Evolutionary conservation across 2,797 vertebrate species (phyloP), one percentile per base, ranked within the genome.

Genomic region (Taenioides sp.): DNA sequence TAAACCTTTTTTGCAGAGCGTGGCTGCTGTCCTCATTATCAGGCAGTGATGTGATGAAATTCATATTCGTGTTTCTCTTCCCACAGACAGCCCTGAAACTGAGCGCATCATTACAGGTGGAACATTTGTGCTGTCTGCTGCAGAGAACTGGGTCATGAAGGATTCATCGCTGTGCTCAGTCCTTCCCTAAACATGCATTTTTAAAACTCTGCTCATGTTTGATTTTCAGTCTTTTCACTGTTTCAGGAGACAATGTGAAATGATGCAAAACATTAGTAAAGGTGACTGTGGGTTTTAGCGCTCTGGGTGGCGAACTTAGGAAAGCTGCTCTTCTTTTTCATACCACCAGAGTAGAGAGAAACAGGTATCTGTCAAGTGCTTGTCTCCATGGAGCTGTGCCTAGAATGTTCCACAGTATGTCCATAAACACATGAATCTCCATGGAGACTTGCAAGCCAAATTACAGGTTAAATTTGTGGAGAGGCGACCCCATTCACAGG

Each of bases 41-140:
- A 3, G 16, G 34, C 34, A 69, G 62, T 40, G 14, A 14, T 3
- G 59, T 49, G 75, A 61, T 6, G 18, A 58, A n/a, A 72, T 69
- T 31, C 63, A 20, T 52, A 55, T 57, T 67, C 40, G 20, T 20
- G 27, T 40, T 72, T 54, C 1, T 16, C 61, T 47, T 78, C 80
- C 52, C 68, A 55, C 52, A 57, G 57, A 31, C 25, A 37, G n/a
- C 34, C 54, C 23, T 54, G 49, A 55, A 37, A 27, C n/a, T 65
- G 49, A 69, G 47, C 69, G n/a, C n/a, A 54, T 62, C 52, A 25
- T 43, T 77, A 67, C 60, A 81, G 60, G 77, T 73, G 70, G 64
- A 59, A 31, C 27, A 18, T 47, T 66, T 67, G 54, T 40, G 10
- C 37, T 16, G 17, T 73, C 67, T 77, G 47, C 63, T 57, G n/a